phyloP scores from a whole-genome alignment of 37 sponge, comb jelly and placozoan genomes.

The Tethya wilhelma region DNA sequence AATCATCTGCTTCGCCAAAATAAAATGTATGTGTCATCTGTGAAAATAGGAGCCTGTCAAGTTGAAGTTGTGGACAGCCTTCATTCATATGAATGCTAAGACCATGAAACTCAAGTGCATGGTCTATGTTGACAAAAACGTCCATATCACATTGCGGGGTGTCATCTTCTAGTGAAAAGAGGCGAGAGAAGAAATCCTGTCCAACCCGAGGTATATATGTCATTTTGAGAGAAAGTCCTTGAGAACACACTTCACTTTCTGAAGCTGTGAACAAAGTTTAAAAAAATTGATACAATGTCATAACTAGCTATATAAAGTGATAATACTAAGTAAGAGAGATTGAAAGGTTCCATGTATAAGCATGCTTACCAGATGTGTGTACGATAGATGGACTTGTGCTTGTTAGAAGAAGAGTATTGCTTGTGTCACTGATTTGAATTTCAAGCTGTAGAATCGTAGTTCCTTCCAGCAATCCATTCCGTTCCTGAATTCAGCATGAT shows the following conservation, averaged over 20 bases:
- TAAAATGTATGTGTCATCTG: slow-evolving; percentile 10
- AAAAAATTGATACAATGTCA: no score
- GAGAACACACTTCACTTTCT: not conserved
- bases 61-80: slow-evolving; percentile 1
- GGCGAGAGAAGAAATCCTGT: slow-evolving; percentile 15
- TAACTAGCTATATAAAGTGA: no score
- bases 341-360: no score
- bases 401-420: no score
- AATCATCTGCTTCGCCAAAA: not conserved
- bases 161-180: slow-evolving; percentile 16
- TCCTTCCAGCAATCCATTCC: no score
- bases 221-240: not conserved
- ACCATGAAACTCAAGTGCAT: not conserved
- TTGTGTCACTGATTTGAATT: no score
- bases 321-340: no score
- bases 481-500: no score
- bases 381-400: no score
- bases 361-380: no score
- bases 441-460: no score
- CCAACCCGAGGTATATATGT: not conserved
- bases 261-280: no score
- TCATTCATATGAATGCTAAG: not conserved
- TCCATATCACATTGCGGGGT: slow-evolving; percentile 15
- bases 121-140: slow-evolving; percentile 17
- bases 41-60: slow-evolving; percentile 2